Percentiles rank a stretch among this genome's conserved stretches.
Evolutionary conservation across 2,797 vertebrate species (phyloP).

Genomic region (Pipistrellus nathusii): DNA sequence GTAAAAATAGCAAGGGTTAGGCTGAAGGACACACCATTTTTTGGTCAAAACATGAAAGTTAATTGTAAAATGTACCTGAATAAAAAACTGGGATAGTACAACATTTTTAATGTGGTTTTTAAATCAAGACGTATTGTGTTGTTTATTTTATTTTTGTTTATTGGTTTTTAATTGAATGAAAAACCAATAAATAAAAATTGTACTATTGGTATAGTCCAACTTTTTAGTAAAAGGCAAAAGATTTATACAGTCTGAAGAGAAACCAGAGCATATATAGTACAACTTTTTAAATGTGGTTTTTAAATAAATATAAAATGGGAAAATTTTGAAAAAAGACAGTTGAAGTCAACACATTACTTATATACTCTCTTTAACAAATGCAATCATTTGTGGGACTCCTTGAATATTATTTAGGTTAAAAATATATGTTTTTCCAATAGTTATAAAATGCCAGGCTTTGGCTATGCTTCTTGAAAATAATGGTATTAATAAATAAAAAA

Average conservation of each 20-base stretch:
- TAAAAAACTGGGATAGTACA: neutral
- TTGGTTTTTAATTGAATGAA: too few species aligned
- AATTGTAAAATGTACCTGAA: slow-evolving; percentile 28
- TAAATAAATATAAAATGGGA: neutral
- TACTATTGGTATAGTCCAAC: too few species aligned
- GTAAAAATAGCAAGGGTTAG: neutral
- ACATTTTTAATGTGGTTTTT: too few species aligned
- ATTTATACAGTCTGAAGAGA: too few species aligned
- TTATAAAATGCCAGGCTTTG: slow-evolving; percentile 54
- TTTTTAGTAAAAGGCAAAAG: too few species aligned
- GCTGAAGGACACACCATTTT: neutral
- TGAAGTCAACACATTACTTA: slow-evolving; percentile 64
- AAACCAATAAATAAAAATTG: too few species aligned
- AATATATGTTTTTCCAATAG: slow-evolving; percentile 73
- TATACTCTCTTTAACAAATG: neutral
- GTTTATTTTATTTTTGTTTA: too few species aligned
- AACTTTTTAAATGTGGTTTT: too few species aligned
- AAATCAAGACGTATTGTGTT: too few species aligned
- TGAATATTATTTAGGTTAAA: slow-evolving; percentile 70
- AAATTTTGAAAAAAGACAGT: slow-evolving; percentile 64
- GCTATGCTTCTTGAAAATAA: slow-evolving; percentile 67
- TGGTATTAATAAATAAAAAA: slow-evolving; percentile 41
- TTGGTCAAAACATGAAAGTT: neutral
- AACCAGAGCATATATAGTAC: too few species aligned
- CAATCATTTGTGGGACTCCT: slow-evolving; percentile 73